Evolutionary conservation across 2,113 vertebrate species (phyloP).

Genomic region (Festucalex cinctus): DNA sequence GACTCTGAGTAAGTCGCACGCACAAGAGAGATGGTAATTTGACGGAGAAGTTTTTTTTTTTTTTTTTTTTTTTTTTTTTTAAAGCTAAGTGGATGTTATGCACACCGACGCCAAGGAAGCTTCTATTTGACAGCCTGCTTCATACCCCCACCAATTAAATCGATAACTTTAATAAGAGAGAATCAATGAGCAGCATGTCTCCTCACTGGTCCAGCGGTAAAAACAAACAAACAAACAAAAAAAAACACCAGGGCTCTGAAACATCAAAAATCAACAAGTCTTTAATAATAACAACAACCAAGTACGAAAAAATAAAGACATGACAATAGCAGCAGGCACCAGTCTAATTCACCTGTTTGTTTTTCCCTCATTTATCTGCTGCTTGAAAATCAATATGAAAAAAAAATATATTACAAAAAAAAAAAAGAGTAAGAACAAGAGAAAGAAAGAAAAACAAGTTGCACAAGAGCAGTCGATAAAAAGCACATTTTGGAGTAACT

Average conservation of each 20-base stretch:
- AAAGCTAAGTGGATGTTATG: too few relatives aligned
- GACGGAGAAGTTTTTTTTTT: too few relatives aligned
- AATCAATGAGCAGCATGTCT: conserved; percentile 46
- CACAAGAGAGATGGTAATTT: too few relatives aligned
- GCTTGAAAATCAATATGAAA: conserved; percentile 2
- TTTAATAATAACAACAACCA: conserved; percentile 76
- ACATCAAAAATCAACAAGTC: conserved; percentile 65
- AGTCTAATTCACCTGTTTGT: conserved; percentile 23
- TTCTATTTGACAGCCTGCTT: conserved; percentile 17
- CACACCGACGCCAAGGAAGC: too few relatives aligned
- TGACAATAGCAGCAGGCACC: conserved; percentile 61
- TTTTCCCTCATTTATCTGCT: background rate
- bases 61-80: too few relatives aligned
- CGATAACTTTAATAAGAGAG: conserved; percentile 59
- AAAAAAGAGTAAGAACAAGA: conserved; percentile 20
- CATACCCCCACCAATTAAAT: conserved; percentile 57
- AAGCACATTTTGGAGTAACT: conserved; percentile 62
- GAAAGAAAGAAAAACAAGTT: conserved; percentile 30
- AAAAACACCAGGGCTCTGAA: conserved; percentile 30
- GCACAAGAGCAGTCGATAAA: conserved; percentile 60
- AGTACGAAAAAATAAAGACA: conserved; percentile 59
- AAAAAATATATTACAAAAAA: conserved; percentile 38
- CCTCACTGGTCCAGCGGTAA: conserved; percentile 12
- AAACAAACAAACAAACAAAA: too few relatives aligned
- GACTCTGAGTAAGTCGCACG: too few relatives aligned